Base-by-base conservation (phyloP, 2,888 invertebrate genomes). In the Cremastobaeus sp. region DNA sequence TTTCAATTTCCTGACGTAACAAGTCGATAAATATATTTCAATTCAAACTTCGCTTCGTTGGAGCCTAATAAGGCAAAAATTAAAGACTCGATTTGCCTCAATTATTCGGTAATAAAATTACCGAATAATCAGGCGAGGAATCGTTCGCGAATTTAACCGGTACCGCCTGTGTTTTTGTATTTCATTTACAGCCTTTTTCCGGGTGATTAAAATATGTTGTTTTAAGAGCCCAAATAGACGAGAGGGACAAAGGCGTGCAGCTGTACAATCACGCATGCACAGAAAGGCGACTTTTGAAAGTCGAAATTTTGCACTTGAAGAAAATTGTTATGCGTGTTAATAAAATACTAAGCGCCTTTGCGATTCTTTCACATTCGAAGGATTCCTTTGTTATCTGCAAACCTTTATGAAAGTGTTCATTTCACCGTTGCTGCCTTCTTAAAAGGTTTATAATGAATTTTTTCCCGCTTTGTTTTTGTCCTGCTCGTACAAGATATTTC, bases 1-100 rank as follows among this genome's bases (percentile, higher is more conserved):
- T 82, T 65, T 79, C 80, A 66, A 71, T 80, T 66, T 83, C 84
- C 84, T 83, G 62, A 54, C 72, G 69, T 43, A 47, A 76, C 28
- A 50, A 64, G 54, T 72, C 59, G 55, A 55, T 60, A 60, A 66
- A 64, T 66, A 30, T 41, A 66, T 54, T 72, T 72, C 32, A 47
- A 43, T 64, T 17, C 18, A 20, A 37, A 71, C 35, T 50, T 39
- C 66, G 35, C 66, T 57, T 20, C 34, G 50, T 57, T 45, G 4
- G 28, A 20, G 34, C 9, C 25, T 41, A 14, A 39, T 34, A 25
- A 17, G 17, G 28, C 18, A 35, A 28, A 30, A 28, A 65, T 55
- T 15, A 37, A 66, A 39, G 32, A 8, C n/a, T 21, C 52, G 41
- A 57, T 12, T 41, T 55, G 41, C 48, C 50, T 66, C 57, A 41